phyloP scores from a whole-genome alignment of 2,888 invertebrate genomes.

The Ochropleura plecta region DNA sequence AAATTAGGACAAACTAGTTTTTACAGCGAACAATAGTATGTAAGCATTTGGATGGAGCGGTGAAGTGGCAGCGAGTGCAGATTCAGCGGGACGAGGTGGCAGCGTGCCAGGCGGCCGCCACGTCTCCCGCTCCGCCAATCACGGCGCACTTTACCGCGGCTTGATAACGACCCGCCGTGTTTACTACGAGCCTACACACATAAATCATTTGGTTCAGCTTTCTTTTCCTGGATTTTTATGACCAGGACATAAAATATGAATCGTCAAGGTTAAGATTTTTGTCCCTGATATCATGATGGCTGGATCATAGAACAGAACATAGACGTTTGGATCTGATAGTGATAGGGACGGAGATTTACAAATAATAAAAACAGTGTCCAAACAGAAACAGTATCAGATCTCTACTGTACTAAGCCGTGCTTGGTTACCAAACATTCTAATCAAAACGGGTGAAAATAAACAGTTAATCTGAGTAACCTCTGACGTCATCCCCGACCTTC shows the following conservation, averaged over 20 bases:
- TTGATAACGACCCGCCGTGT: conserved; percentile 66
- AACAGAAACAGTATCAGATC: no score
- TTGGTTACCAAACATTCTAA: not conserved
- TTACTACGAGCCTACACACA: conserved; percentile 60
- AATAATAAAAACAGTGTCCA: not conserved
- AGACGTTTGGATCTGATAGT: no score
- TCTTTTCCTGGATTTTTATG: conserved; percentile 39
- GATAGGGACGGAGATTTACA: no score
- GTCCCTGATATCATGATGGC: not conserved
- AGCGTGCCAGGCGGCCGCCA: conserved; percentile 75
- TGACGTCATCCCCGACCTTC: conserved; percentile 61
- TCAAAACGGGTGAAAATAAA: conserved; percentile 34
- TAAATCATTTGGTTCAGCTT: conserved; percentile 58
- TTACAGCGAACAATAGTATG: conserved; percentile 60
- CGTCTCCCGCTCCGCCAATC: conserved; percentile 70
- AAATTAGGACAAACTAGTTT: conserved; percentile 64
- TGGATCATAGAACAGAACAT: not conserved
- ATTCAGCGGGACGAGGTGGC: conserved; percentile 76
- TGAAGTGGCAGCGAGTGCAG: conserved; percentile 70
- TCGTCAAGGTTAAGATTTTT: conserved; percentile 36
- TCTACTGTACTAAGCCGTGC: not conserved
- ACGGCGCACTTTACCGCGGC: conserved; percentile 67
- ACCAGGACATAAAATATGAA: conserved; percentile 20
- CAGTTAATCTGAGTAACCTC: conserved; percentile 7
- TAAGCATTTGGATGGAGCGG: conserved; percentile 65